Conservation (phyloP, 2,888 invertebrate species). For the Drosophila formosana region DNA sequence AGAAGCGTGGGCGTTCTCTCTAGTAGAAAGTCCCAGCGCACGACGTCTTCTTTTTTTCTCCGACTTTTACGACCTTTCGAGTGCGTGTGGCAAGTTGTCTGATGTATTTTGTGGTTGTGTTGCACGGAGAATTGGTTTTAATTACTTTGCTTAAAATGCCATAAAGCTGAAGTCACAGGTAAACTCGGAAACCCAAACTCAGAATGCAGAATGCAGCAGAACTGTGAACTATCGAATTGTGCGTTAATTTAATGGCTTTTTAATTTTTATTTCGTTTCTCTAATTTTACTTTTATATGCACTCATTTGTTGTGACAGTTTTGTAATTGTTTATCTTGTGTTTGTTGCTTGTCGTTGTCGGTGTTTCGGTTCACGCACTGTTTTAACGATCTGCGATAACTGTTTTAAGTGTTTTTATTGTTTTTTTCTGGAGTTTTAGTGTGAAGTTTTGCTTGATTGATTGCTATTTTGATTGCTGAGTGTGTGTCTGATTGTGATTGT, state of each 20-base stretch:
- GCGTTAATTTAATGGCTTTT: slow-evolving; percentile 72
- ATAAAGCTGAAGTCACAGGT: slow-evolving; percentile 54
- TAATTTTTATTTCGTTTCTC: slow-evolving; percentile 55
- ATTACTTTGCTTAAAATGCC: slow-evolving; percentile 77
- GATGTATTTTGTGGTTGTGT: neutral
- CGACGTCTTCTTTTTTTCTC: slow-evolving; percentile 29
- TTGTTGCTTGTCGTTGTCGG: neutral
- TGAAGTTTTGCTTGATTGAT: slow-evolving; percentile 49
- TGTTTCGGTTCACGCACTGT: slow-evolving; percentile 37
- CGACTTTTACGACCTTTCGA: slow-evolving; percentile 61
- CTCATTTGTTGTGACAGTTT: slow-evolving; percentile 67
- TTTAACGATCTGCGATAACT: slow-evolving; percentile 31
- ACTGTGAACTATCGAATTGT: slow-evolving; percentile 47
- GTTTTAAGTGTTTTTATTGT: slow-evolving; percentile 16
- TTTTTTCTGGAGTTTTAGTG: slow-evolving; percentile 31
- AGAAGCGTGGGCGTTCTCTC: slow-evolving; percentile 35
- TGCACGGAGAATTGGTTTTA: slow-evolving; percentile 53
- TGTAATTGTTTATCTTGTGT: slow-evolving; percentile 29
- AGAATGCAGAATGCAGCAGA: neutral
- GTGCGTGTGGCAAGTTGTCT: slow-evolving; percentile 48
- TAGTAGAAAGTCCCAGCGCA: slow-evolving; percentile 46
- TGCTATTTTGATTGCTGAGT: slow-evolving; percentile 30
- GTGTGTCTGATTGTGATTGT: slow-evolving; percentile 12
- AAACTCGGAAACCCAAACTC: slow-evolving; percentile 27
- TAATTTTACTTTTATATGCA: slow-evolving; percentile 47